Evolutionary conservation across 2,113 vertebrate genomes (phyloP).

Genomic region (Dasyurus viverrinus): DNA sequence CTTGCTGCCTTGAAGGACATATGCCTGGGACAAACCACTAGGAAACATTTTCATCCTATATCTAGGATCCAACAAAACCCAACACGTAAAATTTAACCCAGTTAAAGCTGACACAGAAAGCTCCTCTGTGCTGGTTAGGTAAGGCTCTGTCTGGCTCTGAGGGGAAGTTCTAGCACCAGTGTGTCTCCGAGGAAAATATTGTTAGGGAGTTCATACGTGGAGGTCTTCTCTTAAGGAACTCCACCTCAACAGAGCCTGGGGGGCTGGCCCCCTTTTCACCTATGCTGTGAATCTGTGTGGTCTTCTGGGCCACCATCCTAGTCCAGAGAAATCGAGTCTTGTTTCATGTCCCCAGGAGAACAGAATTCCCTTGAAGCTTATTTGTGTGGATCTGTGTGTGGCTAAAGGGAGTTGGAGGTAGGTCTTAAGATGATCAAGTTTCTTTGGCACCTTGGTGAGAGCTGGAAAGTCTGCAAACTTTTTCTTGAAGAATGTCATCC

Average conservation of each 20-base stretch:
- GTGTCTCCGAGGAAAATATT: background rate
- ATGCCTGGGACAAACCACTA: background rate
- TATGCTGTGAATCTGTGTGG: background rate
- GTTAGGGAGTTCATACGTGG: background rate
- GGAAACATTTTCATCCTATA: background rate
- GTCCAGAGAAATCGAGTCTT: background rate
- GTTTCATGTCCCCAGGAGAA: background rate
- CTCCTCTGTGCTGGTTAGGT: background rate
- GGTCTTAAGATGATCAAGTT: background rate
- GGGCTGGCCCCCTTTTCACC: background rate
- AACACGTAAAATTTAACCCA: background rate
- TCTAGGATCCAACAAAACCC: background rate
- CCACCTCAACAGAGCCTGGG: background rate
- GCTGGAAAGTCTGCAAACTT: background rate
- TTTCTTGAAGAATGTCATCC: background rate
- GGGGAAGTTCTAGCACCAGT: background rate
- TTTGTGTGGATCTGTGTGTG: background rate
- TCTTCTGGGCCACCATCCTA: background rate
- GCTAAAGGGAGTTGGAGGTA: background rate
- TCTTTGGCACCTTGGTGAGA: background rate
- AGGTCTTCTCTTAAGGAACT: background rate
- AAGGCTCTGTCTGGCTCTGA: background rate
- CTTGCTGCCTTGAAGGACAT: background rate
- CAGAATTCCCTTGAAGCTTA: slow-evolving; percentile 1
- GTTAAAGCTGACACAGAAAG: background rate